Evolutionary conservation across 37 sponge, comb jelly and placozoan genomes (phyloP).

Genomic region (Bolinopsis microptera): DNA sequence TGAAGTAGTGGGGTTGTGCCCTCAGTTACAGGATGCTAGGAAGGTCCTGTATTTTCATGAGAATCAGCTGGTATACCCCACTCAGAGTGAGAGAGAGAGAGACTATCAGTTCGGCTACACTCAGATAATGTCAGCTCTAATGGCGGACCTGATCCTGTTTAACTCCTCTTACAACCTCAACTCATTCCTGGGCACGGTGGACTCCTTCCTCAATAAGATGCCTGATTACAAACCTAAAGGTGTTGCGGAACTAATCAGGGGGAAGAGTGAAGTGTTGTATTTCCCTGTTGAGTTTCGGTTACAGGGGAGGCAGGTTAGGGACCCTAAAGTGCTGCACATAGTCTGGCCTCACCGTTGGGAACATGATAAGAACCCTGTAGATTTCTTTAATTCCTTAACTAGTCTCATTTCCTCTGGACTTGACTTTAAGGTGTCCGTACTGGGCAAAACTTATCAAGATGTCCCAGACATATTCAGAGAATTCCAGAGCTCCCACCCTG

Average conservation of each 20-base stretch:
- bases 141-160: slow-evolving; percentile 82
- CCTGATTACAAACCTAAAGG: slow-evolving; percentile 77
- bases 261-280: slow-evolving; percentile 79
- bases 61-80: slow-evolving; percentile 90
- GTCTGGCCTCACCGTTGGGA: slow-evolving; percentile 95
- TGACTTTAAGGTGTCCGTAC: slow-evolving; percentile 76
- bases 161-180: slow-evolving; percentile 89
- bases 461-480: slow-evolving; percentile 68
- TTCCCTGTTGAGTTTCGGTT: slow-evolving; percentile 74
- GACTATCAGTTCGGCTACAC: slow-evolving; percentile 92
- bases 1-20: slow-evolving; percentile 79
- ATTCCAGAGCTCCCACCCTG: not conserved
- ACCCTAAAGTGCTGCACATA: slow-evolving; percentile 71
- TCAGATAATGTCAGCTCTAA: slow-evolving; percentile 88
- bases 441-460: slow-evolving; percentile 79
- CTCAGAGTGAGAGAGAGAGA: slow-evolving; percentile 78
- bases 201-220: slow-evolving; percentile 74
- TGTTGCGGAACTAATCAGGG: slow-evolving; percentile 70
- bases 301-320: not conserved
- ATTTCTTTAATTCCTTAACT: slow-evolving; percentile 67
- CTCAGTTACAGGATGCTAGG: slow-evolving; percentile 69
- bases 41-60: slow-evolving; percentile 94
- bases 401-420: slow-evolving; percentile 67
- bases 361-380: slow-evolving; percentile 90
- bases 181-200: slow-evolving; percentile 78